These are phyloP conservation scores for Chironex yamaguchii DNA, from an alignment of 30 jellyfish, hydroid and myxozoan genomes.

Conservation along the genomic window DNA sequence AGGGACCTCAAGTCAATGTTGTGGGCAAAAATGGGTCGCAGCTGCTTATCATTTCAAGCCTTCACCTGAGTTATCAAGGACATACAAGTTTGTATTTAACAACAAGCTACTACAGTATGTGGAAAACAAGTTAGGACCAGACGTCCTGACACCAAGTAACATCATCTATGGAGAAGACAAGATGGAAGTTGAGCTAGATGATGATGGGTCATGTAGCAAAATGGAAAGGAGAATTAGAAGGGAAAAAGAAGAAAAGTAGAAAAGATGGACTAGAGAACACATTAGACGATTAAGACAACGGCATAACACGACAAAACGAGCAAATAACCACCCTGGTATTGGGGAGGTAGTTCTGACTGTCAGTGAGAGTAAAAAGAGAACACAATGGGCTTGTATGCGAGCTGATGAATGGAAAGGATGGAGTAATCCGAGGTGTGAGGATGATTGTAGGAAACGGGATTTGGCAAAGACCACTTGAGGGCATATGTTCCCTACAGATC, in stretches of 20 bases:
- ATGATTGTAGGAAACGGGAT: constrained; percentile 24
- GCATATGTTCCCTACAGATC: constrained; percentile 35
- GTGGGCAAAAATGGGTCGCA: background rate
- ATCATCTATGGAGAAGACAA: background rate
- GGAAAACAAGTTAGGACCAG: background rate
- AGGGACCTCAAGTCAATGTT: background rate
- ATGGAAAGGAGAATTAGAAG: constrained; percentile 50
- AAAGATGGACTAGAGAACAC: constrained; percentile 66
- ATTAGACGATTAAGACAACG: constrained; percentile 61
- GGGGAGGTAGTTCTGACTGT: constrained; percentile 47
- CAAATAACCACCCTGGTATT: constrained; percentile 47
- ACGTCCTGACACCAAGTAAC: background rate
- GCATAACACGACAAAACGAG: too few species aligned
- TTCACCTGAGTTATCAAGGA: background rate
- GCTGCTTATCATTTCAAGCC: background rate
- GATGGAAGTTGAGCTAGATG: constrained; percentile 27
- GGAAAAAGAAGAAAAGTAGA: constrained; percentile 55
- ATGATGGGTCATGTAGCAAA: constrained; percentile 19
- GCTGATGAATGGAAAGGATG: constrained; percentile 9
- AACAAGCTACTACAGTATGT: background rate
- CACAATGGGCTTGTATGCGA: constrained; percentile 34
- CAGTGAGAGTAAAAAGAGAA: constrained; percentile 25
- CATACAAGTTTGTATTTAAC: background rate
- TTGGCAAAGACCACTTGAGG: constrained; percentile 46
- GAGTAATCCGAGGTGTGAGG: constrained; percentile 39